Percentiles rank a stretch among this genome's conserved stretches.
These are phyloP conservation scores for Aphaenogaster ashmeadi DNA, from an alignment of 1,140 invertebrate genomes.

Conservation along the genomic window DNA sequence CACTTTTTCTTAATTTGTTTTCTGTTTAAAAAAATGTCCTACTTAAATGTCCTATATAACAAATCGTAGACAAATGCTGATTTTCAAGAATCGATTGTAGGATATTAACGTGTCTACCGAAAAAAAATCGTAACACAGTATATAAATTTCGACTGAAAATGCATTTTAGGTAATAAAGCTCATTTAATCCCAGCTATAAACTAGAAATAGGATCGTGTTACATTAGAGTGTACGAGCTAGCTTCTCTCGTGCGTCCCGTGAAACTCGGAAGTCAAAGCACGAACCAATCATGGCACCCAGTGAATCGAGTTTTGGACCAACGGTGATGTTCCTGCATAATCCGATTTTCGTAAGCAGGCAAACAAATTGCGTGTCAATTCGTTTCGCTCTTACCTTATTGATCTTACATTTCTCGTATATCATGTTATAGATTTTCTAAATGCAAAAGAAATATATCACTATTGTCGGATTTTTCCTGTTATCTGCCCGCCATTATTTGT, in stretches of 20 bases:
- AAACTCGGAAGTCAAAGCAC: conserved; percentile 66
- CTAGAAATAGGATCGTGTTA: conserved; percentile 47
- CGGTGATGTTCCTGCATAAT: conserved; percentile 56
- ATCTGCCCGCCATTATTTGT: too few relatives aligned
- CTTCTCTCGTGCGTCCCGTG: not conserved
- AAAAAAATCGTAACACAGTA: conserved; percentile 15
- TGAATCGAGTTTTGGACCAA: conserved; percentile 68
- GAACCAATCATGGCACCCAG: conserved; percentile 67
- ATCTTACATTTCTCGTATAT: not conserved
- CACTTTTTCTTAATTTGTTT: not conserved
- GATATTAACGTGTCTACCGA: not conserved
- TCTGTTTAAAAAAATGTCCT: not conserved
- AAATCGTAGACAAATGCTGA: not conserved
- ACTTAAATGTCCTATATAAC: not conserved
- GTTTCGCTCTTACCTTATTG: conserved; percentile 21
- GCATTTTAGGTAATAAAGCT: conserved; percentile 30
- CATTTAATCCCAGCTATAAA: conserved; percentile 56
- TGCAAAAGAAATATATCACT: not conserved
- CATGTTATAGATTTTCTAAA: not conserved
- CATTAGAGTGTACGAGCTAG: conserved; percentile 14
- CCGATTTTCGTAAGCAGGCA: conserved; percentile 64
- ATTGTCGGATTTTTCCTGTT: too few relatives aligned
- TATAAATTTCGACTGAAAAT: conserved; percentile 49
- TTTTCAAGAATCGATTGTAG: not conserved
- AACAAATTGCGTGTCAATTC: conserved; percentile 48